Conservation (phyloP, 2,888 invertebrate genomes). For the Protodeltote pygarga region DNA sequence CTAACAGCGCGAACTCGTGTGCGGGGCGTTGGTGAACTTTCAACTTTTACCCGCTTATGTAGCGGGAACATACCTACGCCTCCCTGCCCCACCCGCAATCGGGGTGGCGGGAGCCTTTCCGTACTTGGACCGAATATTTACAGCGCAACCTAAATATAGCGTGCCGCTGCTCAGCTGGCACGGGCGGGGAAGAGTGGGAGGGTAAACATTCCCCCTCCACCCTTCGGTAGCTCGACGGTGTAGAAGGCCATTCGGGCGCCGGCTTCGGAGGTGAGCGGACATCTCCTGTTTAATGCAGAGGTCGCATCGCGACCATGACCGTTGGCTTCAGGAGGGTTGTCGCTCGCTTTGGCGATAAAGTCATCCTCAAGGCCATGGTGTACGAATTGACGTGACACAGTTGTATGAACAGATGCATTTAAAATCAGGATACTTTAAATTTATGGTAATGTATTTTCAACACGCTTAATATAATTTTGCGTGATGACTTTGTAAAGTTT, state of each 20-base stretch:
- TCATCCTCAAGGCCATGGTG: constrained; percentile 73
- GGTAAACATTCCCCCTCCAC: constrained; percentile 76
- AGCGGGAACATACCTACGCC: constrained; percentile 59
- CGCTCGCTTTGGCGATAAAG: constrained; percentile 69
- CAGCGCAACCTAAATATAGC: constrained; percentile 87
- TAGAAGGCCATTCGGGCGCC: constrained; percentile 77
- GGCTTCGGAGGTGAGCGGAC: constrained; percentile 76
- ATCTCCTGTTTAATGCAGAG: constrained; percentile 64
- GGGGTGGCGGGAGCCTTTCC: constrained; percentile 67
- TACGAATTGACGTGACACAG: constrained; percentile 57
- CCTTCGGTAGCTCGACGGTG: constrained; percentile 54
- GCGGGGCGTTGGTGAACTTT: constrained; percentile 84
- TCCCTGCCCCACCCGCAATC: constrained; percentile 48
- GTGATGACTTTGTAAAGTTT: constrained; percentile 4
- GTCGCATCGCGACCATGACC: constrained; percentile 78
- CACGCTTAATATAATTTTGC: constrained; percentile 15
- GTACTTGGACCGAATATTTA: constrained; percentile 86
- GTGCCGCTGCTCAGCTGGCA: constrained; percentile 85
- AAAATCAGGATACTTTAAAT: constrained; percentile 14
- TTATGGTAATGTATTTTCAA: constrained; percentile 14
- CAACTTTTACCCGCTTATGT: constrained; percentile 84
- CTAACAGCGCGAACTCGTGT: constrained; percentile 78
- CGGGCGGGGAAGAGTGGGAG: constrained; percentile 69
- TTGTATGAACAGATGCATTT: constrained; percentile 47
- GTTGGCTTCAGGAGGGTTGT: constrained; percentile 68